Evolutionary conservation across 1,140 invertebrate genomes (phyloP).

Genomic region (Pollicipes pollicipes): DNA sequence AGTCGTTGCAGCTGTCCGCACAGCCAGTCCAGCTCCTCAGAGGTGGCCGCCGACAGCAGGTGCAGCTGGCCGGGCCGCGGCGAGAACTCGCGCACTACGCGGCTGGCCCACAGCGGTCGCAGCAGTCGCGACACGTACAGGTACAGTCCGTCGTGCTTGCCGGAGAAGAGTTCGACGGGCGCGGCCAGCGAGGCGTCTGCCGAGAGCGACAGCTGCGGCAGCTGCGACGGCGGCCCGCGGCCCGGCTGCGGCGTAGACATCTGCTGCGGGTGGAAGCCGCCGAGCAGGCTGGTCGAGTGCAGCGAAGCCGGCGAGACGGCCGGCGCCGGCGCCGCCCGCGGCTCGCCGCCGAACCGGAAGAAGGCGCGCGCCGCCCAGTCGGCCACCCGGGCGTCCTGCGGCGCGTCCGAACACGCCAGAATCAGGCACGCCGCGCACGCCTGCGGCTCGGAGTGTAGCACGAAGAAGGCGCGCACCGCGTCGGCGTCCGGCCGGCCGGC

Average conservation of each 20-base stretch:
- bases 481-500: slow-evolving; percentile 59
- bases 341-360: slow-evolving; percentile 75
- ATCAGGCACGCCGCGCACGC: slow-evolving; percentile 75
- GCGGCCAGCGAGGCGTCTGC: background rate
- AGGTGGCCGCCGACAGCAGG: slow-evolving; percentile 12
- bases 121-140: slow-evolving; percentile 71
- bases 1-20: slow-evolving; percentile 16
- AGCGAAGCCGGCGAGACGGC: background rate
- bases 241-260: background rate
- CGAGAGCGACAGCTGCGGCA: background rate
- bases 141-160: slow-evolving; percentile 69
- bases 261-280: background rate
- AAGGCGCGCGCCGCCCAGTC: slow-evolving; percentile 83
- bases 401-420: slow-evolving; percentile 53
- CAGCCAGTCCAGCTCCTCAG: slow-evolving; percentile 17
- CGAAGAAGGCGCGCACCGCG: slow-evolving; percentile 66
- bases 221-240: background rate
- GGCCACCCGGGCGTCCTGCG: slow-evolving; percentile 47
- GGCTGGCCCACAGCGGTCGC: slow-evolving; percentile 51
- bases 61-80: slow-evolving; percentile 7
- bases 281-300: background rate
- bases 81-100: slow-evolving; percentile 18
- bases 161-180: background rate
- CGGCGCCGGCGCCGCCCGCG: slow-evolving; percentile 20
- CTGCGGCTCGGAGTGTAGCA: slow-evolving; percentile 59